Percentiles rank a stretch among this genome's conserved stretches.
phyloP scores from a whole-genome alignment of 2,797 vertebrate species.

The Pampus argenteus region DNA sequence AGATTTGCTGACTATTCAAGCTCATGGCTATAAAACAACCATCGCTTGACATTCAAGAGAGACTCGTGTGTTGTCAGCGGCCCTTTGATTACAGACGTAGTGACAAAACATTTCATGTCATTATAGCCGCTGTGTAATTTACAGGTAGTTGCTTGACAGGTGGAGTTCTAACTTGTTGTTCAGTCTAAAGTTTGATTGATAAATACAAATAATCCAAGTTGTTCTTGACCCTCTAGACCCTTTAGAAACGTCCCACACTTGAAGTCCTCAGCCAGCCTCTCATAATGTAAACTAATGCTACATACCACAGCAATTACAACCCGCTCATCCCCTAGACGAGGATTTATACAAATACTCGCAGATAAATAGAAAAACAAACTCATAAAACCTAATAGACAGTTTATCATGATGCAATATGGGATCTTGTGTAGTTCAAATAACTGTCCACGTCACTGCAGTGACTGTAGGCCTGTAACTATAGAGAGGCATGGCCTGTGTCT shows the following conservation, averaged over 20 bases:
- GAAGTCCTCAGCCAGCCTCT: background rate
- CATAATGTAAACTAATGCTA: background rate
- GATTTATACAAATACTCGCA: background rate
- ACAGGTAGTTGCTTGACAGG: constrained; percentile 26
- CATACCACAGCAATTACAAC: background rate
- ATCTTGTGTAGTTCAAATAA: constrained; percentile 1
- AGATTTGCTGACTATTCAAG: constrained; percentile 23
- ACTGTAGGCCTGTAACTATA: background rate
- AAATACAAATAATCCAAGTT: constrained; percentile 17
- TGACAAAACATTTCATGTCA: too few species aligned
- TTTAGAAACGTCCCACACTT: background rate
- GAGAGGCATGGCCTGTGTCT: constrained; percentile 1
- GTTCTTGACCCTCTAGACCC: background rate
- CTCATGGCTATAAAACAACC: constrained; percentile 18
- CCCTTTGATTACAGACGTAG: too few species aligned
- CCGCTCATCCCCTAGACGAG: background rate
- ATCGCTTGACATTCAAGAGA: constrained; percentile 52
- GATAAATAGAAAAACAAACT: background rate
- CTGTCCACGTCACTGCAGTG: background rate
- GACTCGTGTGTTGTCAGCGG: too few species aligned
- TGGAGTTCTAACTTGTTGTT: constrained; percentile 14
- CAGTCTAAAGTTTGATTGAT: background rate
- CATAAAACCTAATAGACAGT: too few species aligned
- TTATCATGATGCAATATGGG: background rate
- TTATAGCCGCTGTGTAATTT: constrained; percentile 38